These are phyloP conservation scores for Cryptus armator DNA, from an alignment of 2,888 invertebrate species.

Conservation along the genomic window DNA sequence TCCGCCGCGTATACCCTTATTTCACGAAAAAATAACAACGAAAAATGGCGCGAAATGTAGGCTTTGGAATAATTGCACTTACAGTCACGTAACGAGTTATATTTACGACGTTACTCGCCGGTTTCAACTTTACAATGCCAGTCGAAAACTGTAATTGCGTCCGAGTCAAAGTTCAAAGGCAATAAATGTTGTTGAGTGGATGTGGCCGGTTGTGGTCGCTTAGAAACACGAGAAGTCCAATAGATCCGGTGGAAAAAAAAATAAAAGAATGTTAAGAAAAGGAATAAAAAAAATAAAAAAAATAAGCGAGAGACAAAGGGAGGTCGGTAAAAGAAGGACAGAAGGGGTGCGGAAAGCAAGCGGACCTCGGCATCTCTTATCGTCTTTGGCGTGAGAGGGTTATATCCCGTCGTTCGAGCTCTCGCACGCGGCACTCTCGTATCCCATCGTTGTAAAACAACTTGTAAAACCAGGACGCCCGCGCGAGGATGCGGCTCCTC, in stretches of 20 bases:
- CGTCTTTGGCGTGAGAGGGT: conserved; percentile 29
- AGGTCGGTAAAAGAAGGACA: not conserved
- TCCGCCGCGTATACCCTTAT: conserved; percentile 7
- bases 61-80: conserved; percentile 23
- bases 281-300: not conserved
- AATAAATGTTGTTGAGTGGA: conserved; percentile 47
- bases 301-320: not conserved
- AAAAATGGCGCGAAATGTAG: not conserved
- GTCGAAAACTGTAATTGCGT: conserved; percentile 52
- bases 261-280: not conserved
- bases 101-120: conserved; percentile 28
- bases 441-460: conserved; percentile 83
- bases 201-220: conserved; percentile 53
- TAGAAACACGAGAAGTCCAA: conserved; percentile 49
- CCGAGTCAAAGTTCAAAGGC: conserved; percentile 53
- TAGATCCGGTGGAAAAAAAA: conserved; percentile 6
- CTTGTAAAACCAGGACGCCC: conserved; percentile 83
- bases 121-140: conserved; percentile 39
- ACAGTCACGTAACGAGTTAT: conserved; percentile 17
- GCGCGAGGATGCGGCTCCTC: conserved; percentile 75
- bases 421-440: conserved; percentile 71
- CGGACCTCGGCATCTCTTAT: conserved; percentile 21
- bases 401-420: conserved; percentile 19
- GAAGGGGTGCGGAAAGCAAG: not conserved
- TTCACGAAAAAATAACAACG: too few relatives aligned